Evolutionary conservation across 2,888 invertebrate species (phyloP).

Genomic region (Drosophila lutescens): DNA sequence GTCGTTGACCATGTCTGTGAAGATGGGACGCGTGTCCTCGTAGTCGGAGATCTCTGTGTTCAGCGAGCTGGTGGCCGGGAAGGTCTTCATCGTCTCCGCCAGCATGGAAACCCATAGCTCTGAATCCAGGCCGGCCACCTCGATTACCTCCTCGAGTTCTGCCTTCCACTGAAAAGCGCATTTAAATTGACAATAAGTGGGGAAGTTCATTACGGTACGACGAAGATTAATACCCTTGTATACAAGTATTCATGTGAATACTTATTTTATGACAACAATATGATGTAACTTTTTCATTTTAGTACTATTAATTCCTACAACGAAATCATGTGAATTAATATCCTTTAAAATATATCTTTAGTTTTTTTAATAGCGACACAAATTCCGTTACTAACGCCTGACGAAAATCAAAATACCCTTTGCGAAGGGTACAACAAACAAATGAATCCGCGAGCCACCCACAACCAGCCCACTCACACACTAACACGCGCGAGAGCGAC

Average conservation of each 20-base stretch:
- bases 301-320: no score
- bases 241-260: no score
- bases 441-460: conserved; percentile 11
- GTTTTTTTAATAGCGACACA: no score
- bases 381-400: not conserved
- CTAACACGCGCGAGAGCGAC: conserved; percentile 9
- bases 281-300: no score
- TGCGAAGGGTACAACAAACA: conserved; percentile 3
- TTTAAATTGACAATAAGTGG: not conserved
- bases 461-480: conserved; percentile 22
- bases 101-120: conserved; percentile 99
- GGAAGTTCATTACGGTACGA: not conserved
- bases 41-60: conserved; percentile 95
- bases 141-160: conserved; percentile 97
- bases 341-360: no score
- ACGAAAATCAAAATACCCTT: no score
- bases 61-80: conserved; percentile 94
- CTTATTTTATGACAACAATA: no score
- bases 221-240: no score
- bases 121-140: conserved; percentile 95
- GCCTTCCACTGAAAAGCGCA: conserved; percentile 91
- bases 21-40: conserved; percentile 95
- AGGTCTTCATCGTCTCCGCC: conserved; percentile 97
- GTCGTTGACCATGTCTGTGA: conserved; percentile 94
- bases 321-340: no score